These are phyloP conservation scores for Cygnus atratus DNA, from an alignment of 2,113 vertebrate genomes.

Conservation along the genomic window DNA sequence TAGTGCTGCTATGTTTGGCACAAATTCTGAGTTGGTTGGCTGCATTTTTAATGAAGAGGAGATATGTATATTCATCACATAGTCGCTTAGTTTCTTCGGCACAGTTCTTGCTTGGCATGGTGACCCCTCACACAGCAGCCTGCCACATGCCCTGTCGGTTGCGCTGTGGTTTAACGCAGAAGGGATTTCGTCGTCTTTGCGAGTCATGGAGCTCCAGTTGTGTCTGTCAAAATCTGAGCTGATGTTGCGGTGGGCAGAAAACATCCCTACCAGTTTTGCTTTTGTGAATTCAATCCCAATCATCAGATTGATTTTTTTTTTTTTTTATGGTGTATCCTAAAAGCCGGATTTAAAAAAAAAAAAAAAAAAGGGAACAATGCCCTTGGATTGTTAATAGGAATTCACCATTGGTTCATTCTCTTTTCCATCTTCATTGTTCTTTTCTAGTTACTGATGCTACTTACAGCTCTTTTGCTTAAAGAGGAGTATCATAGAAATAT, in stretches of 20 bases:
- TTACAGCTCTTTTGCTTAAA: background rate
- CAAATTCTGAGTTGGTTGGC: background rate
- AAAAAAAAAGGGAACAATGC: background rate
- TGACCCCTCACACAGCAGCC: background rate
- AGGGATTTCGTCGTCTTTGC: background rate
- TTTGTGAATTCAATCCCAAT: background rate
- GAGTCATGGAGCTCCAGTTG: background rate
- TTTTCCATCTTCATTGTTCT: background rate
- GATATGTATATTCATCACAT: background rate
- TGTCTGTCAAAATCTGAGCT: background rate
- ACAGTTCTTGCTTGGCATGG: background rate
- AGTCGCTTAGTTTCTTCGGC: background rate
- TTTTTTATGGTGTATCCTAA: background rate
- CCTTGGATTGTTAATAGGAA: conserved; percentile 3
- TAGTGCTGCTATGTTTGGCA: background rate
- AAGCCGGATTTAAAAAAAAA: background rate
- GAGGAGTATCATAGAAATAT: background rate
- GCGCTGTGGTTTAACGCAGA: background rate
- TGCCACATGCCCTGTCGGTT: background rate
- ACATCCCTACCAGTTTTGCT: background rate
- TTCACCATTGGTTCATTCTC: conserved; percentile 57
- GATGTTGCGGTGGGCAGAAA: background rate
- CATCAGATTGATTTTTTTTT: background rate
- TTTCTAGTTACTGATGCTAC: background rate
- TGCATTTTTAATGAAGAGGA: background rate